Percentiles rank a stretch among this genome's conserved stretches.
Evolutionary conservation across 1,140 invertebrate genomes (phyloP).

Genomic region (Arctopsyche grandis): DNA sequence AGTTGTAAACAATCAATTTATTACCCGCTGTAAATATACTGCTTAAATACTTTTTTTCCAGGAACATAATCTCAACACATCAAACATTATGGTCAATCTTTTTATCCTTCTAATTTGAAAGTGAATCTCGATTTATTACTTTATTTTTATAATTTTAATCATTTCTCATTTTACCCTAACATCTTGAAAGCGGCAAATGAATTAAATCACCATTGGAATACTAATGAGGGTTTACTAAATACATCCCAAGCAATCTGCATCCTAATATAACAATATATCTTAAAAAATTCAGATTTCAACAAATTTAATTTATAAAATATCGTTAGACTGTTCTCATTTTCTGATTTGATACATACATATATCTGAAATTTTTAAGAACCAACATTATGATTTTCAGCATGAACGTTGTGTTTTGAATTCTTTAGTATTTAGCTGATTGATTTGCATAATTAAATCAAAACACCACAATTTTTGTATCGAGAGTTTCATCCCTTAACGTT

Average conservation of each 20-base stretch:
- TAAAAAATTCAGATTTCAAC: slow-evolving; percentile 4
- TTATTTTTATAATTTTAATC: background rate
- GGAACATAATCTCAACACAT: no score
- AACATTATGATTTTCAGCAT: background rate
- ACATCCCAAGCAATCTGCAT: slow-evolving; percentile 30
- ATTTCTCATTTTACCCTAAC: background rate
- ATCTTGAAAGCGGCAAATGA: background rate
- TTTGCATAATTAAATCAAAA: no score
- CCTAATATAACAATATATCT: slow-evolving; percentile 3
- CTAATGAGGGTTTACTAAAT: slow-evolving; percentile 11
- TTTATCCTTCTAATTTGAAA: no score
- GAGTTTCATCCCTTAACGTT: no score
- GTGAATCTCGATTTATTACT: background rate
- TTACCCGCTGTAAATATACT: no score
- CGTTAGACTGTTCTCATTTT: no score
- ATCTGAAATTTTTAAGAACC: slow-evolving; percentile 1
- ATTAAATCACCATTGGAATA: background rate
- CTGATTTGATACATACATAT: background rate
- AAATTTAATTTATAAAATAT: background rate
- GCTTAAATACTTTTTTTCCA: no score
- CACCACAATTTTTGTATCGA: no score
- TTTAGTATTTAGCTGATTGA: no score
- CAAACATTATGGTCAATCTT: no score
- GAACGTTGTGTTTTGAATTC: no score
- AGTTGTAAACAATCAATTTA: no score